Evolutionary conservation across 2,797 vertebrate genomes (phyloP), one percentile per base, ranked within the genome.

Genomic region (Pangasius larnaudii): DNA sequence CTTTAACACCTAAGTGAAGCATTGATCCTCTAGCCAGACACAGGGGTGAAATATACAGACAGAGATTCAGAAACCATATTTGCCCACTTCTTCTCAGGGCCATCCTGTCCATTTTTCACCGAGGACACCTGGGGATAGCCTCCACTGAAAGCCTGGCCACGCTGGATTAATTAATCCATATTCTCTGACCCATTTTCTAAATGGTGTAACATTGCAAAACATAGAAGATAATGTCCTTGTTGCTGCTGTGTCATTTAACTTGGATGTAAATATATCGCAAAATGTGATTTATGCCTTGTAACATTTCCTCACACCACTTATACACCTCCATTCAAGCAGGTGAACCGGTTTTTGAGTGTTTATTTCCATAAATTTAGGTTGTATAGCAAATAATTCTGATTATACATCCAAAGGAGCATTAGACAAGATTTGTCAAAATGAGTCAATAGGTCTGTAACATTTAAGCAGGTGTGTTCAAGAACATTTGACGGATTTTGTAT

Each of bases 91-190:
- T 86, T 8, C 85, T 53, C 53, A 42, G 16, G 53, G 63, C 30
- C 36, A 51, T 84, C 30, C 36, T 27, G 36, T 67, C 74, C 56
- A 81, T 90, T 91, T 85, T 89, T 94, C 93, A 92, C 88, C 89
- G 87, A 89, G 91, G 92, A 92, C 93, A 92, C 93, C 89, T 90
- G 90, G 91, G 92, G 88, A 33, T 86, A 42, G 36, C 74, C 85
- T 92, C 90, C 87, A 84, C 53, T 82, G 59, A 46, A 61, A 84
- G 79, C 27, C 58, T 81, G 85, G 85, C 80, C 42, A 63, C 7
- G 7, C 65, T 39, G 65, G 80, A 82, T 82, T 18, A 82, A 59
- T 46, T 83, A 83, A 65, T 83, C 7, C 27, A 65, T 82, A 82
- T 42, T 61, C 13, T 18, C 80, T 85, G 83, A 71, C 49, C 83